phyloP scores from a whole-genome alignment of 2,888 invertebrate species.

The Pelosia muscerda region DNA sequence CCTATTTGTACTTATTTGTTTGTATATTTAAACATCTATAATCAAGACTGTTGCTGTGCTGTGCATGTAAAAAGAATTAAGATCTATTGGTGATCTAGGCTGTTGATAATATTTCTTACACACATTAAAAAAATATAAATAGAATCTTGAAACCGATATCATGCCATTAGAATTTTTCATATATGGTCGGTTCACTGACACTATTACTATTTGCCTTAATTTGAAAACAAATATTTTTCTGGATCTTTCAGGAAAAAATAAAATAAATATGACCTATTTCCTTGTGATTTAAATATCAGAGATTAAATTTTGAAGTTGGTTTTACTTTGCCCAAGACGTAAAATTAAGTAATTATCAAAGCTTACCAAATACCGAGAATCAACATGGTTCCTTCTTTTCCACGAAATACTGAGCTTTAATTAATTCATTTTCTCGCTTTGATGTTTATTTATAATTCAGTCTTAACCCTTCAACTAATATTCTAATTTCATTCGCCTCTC shows the following conservation, averaged over 20 bases:
- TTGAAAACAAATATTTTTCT: too few species aligned
- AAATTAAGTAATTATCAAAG: background rate
- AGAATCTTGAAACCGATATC: too few species aligned
- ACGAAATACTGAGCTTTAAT: background rate
- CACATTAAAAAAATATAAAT: too few species aligned
- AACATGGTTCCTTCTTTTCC: background rate
- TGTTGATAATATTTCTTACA: too few species aligned
- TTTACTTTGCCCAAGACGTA: background rate
- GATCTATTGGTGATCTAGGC: too few species aligned
- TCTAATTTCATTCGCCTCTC: background rate
- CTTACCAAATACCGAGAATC: background rate
- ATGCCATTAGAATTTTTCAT: too few species aligned
- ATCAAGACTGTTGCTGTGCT: too few species aligned
- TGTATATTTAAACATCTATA: conserved; percentile 48
- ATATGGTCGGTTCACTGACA: too few species aligned
- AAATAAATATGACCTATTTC: background rate
- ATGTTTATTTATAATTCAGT: background rate
- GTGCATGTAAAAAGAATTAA: too few species aligned
- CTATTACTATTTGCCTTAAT: too few species aligned
- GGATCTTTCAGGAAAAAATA: background rate
- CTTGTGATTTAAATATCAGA: background rate
- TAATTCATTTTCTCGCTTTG: background rate
- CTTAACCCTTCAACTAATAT: background rate
- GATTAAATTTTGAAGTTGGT: background rate
- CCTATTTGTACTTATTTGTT: too few species aligned